Percentiles rank a stretch among this genome's conserved stretches.
Conservation (phyloP, 2,113 vertebrate genomes). For the Phalacrocorax carbo region DNA sequence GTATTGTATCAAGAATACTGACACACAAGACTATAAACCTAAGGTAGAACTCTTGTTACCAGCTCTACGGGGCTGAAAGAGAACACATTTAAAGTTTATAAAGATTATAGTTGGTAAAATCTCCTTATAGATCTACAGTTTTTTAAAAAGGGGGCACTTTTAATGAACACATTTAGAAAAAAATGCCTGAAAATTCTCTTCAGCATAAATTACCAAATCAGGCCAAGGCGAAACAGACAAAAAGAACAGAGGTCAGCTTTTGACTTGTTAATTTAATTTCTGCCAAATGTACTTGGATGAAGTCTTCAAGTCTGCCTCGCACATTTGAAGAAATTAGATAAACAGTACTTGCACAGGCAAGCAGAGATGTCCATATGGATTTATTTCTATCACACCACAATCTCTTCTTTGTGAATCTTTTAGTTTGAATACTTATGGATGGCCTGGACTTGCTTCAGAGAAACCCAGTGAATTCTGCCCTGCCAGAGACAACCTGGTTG, state of each 20-base stretch:
- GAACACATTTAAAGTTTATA: not conserved
- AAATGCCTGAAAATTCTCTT: not conserved
- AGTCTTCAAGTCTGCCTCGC: not conserved
- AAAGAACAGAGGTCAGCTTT: not conserved
- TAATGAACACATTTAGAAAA: not conserved
- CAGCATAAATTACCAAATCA: not conserved
- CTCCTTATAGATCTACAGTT: not conserved
- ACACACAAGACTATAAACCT: not conserved
- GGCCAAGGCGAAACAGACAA: not conserved
- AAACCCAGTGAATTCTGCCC: not conserved
- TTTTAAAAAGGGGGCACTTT: not conserved
- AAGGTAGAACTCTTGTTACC: not conserved
- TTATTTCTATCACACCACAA: not conserved
- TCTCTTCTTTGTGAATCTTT: not conserved
- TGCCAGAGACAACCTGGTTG: not conserved
- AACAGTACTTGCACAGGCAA: not conserved
- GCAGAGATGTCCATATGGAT: not conserved
- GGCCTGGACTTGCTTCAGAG: not conserved
- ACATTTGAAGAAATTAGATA: not conserved
- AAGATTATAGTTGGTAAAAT: not conserved
- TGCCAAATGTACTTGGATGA: not conserved
- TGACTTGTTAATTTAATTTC: not conserved
- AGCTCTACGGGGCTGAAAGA: not conserved
- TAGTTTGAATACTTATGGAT: not conserved
- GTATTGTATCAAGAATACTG: not conserved